These are phyloP conservation scores for Galerucella pusilla DNA, from an alignment of 2,888 invertebrate genomes.

Conservation along the genomic window DNA sequence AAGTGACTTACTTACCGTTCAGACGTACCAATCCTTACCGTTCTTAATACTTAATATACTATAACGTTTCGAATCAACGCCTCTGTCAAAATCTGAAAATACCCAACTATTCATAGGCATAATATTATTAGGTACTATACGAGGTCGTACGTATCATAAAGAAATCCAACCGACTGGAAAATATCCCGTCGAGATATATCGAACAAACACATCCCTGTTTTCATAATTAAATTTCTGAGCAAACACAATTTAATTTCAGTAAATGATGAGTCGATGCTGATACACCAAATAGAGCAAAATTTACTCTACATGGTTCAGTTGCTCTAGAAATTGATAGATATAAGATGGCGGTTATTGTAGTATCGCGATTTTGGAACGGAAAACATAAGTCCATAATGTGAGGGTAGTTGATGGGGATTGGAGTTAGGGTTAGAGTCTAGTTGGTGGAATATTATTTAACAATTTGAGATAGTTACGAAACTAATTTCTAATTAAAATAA, in stretches of 20 bases:
- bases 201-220: constrained; percentile 27
- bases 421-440: no score
- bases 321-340: constrained; percentile 49
- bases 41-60: no score
- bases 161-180: constrained; percentile 14
- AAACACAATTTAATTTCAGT: constrained; percentile 36
- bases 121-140: neutral
- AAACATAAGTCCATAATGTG: no score
- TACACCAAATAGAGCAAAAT: constrained; percentile 17
- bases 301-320: constrained; percentile 44
- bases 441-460: no score
- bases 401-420: no score
- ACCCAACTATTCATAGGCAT: constrained; percentile 16
- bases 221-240: constrained; percentile 38
- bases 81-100: neutral
- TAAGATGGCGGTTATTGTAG: neutral
- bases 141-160: neutral
- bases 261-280: constrained; percentile 21
- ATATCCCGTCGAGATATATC: constrained; percentile 13
- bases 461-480: no score
- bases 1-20: no score
- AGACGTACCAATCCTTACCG: no score
- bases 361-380: constrained; percentile 3
- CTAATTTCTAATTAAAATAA: no score
- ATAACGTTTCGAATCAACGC: neutral